Conservation (phyloP, 2,888 invertebrate genomes). For the Papilio gigon region DNA sequence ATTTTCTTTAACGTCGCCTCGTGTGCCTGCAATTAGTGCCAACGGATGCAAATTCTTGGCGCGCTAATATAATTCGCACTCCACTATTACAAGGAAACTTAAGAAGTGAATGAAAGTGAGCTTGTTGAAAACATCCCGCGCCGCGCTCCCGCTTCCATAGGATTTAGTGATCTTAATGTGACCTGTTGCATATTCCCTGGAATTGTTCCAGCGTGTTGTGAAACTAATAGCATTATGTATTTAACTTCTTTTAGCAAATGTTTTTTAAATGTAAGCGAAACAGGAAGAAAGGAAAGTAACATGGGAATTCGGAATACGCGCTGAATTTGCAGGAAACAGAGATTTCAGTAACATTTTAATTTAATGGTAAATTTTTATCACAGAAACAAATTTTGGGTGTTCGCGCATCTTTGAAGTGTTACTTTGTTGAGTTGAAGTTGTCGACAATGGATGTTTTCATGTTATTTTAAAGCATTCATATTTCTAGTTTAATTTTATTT, state of each 20-base stretch:
- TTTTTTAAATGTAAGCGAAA: slow-evolving; percentile 9
- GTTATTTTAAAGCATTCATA: neutral
- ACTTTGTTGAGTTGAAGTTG: too few species aligned
- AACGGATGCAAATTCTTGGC: slow-evolving; percentile 27
- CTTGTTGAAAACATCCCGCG: slow-evolving; percentile 33
- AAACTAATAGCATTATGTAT: slow-evolving; percentile 36
- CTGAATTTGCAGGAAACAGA: neutral
- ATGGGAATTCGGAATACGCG: neutral
- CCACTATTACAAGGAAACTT: slow-evolving; percentile 40
- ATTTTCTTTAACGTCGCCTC: neutral
- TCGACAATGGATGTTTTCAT: neutral
- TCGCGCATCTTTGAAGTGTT: neutral
- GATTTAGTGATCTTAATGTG: slow-evolving; percentile 42
- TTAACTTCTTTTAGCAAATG: slow-evolving; percentile 12
- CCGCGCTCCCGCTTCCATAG: slow-evolving; percentile 37
- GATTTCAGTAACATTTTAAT: neutral
- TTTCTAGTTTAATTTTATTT: neutral
- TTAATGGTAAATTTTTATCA: neutral
- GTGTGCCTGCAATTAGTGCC: slow-evolving; percentile 26
- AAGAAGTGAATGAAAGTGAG: slow-evolving; percentile 41
- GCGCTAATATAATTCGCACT: slow-evolving; percentile 33
- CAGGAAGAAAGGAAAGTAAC: neutral
- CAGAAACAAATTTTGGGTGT: neutral
- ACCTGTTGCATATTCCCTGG: slow-evolving; percentile 41
- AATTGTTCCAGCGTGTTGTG: slow-evolving; percentile 41